Evolutionary conservation across 2,113 vertebrate genomes (phyloP).

Genomic region (Agapornis roseicollis): DNA sequence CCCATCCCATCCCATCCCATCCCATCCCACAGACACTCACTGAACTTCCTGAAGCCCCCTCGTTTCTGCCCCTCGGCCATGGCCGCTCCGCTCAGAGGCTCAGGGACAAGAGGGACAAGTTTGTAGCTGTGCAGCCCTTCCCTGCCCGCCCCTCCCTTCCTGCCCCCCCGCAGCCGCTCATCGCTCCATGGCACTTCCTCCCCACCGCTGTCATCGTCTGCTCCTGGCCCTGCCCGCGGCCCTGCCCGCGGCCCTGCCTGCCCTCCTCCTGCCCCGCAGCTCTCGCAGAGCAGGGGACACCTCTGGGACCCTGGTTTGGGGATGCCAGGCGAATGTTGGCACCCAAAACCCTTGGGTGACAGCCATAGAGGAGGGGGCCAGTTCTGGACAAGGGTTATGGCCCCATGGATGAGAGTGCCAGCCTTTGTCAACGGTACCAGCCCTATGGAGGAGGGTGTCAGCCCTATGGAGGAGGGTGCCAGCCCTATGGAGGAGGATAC

Average conservation of each 20-base stretch:
- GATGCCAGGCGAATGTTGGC: not conserved
- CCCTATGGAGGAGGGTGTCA: not conserved
- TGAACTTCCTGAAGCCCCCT: conserved; percentile 72
- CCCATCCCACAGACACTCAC: conserved; percentile 46
- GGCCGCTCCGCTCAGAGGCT: accelerated
- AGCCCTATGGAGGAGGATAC: not conserved
- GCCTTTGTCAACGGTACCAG: too few species aligned
- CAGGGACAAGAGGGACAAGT: not conserved
- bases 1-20: too few species aligned
- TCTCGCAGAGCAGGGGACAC: not conserved
- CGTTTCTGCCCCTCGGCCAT: conserved; percentile 74
- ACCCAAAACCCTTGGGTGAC: not conserved
- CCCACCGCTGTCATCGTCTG: conserved; percentile 41
- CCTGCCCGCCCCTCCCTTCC: conserved; percentile 27
- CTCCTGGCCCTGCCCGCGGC: not conserved
- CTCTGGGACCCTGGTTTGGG: accelerated
- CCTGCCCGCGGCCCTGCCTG: not conserved
- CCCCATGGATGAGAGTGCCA: too few species aligned
- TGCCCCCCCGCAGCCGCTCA: conserved; percentile 45
- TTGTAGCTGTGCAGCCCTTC: not conserved
- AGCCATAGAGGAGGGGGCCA: not conserved
- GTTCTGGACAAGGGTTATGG: not conserved
- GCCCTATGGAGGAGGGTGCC: not conserved
- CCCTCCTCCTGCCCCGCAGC: not conserved
- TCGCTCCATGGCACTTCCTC: conserved; percentile 63